phyloP scores from a whole-genome alignment of 2,888 invertebrate genomes.

The Euzophera pinguis region DNA sequence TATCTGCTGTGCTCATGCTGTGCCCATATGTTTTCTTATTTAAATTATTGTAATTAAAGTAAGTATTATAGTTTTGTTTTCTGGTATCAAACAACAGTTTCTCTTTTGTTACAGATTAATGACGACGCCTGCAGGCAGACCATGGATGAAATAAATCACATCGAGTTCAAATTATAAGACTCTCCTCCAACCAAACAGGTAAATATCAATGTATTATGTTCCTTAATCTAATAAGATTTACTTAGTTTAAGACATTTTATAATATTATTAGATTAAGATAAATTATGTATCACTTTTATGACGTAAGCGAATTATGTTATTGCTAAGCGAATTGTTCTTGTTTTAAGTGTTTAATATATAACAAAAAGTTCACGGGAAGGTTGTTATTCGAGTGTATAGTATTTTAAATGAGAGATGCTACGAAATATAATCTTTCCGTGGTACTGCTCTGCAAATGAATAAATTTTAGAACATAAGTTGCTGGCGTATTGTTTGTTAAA shows the following conservation, averaged over 20 bases:
- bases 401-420: neutral
- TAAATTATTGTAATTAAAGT: neutral
- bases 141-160: neutral
- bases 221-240: neutral
- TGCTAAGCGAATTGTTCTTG: neutral
- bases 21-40: neutral
- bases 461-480: neutral
- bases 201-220: neutral
- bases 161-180: neutral
- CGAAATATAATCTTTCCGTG: neutral
- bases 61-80: neutral
- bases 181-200: neutral
- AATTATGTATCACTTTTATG: neutral
- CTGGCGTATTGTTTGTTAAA: constrained; percentile 13
- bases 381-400: neutral
- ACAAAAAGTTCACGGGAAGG: neutral
- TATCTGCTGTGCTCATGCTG: neutral
- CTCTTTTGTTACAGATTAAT: constrained; percentile 32
- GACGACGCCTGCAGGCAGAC: neutral
- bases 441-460: neutral
- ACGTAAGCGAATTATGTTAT: neutral
- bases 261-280: neutral
- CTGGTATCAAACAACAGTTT: constrained; percentile 21
- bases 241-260: neutral
- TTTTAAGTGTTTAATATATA: neutral